Base-by-base conservation (phyloP, 2,888 invertebrate species). In the Elysia crispata region DNA sequence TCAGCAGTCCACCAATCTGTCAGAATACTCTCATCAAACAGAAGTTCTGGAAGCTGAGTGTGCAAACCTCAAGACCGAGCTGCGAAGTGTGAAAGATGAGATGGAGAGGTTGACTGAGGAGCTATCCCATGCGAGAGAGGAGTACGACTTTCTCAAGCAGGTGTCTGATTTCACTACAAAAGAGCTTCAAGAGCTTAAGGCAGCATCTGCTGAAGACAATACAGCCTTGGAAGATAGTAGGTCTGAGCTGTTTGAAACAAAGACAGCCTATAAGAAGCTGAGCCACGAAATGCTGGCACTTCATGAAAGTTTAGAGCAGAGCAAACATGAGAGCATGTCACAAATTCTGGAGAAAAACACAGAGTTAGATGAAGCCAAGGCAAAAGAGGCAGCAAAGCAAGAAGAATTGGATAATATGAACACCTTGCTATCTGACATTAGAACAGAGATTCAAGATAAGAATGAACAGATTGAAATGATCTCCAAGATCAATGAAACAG, bases 381-480 rank as follows among this genome's bases (percentile, higher is more conserved):
- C 33, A 73, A 18, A 75, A 33, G 0, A 77, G 41, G 33, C 54
- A n/a, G 28, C 18, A 15, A 31, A 1, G 33, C 54, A 76, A 28
- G 79, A 66, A n/a, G 79, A 82, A 49, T n/a, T 66, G 23, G 31
- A n/a, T n/a, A 64, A 64, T n/a, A 49, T 82, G 41, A 76, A 60
- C 49, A 57, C 28, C 33, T 30, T 67, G 33, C 73, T 79, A 15
- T 76, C 64, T 15, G 75, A 75, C 20, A 62, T 73, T 20, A 41
- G 31, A 33, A 18, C 30, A 18, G 66, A 64, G 31, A 8, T 76
- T 15, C 28, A 50, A 23, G 74, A 77, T 8, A 76, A 74, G 41
- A 30, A 80, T 8, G 31, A 15, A 28, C 74, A 79, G 31, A 67
- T 79, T 30, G 67, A 73, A 31, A 23, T 67, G 23, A n/a, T 80